Evolutionary conservation across 2,888 invertebrate species (phyloP).

Genomic region (Calliscelio sp.): DNA sequence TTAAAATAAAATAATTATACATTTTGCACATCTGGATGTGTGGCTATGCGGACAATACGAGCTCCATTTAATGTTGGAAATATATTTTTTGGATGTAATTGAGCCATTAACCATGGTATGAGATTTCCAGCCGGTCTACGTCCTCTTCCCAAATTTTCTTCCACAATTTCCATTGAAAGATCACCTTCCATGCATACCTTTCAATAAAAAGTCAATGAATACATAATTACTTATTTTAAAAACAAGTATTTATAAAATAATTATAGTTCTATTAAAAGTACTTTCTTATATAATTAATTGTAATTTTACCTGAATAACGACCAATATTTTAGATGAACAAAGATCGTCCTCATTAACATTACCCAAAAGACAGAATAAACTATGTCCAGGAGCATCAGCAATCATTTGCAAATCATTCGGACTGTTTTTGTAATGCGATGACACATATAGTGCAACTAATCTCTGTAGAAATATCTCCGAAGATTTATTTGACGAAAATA

Average conservation of each 20-base stretch:
- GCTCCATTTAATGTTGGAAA: conserved; percentile 97
- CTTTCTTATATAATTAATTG: too few relatives aligned
- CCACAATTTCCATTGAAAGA: conserved; percentile 90
- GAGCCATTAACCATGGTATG: conserved; percentile 99
- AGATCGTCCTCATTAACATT: conserved; percentile 92
- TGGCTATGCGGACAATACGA: conserved; percentile 97
- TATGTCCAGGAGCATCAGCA: conserved; percentile 99
- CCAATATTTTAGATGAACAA: too few relatives aligned
- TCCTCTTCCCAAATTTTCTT: conserved; percentile 93
- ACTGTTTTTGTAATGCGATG: conserved; percentile 99
- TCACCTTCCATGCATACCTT: conserved; percentile 91
- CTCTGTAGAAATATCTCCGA: conserved; percentile 97
- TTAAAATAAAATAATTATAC: conserved; percentile 84
- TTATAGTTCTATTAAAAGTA: too few relatives aligned
- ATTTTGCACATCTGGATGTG: conserved; percentile 98
- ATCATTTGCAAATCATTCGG: conserved; percentile 99
- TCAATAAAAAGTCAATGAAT: neutral
- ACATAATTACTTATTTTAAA: neutral
- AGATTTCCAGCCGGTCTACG: conserved; percentile 98
- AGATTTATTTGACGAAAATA: conserved; percentile 98
- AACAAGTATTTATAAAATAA: too few relatives aligned
- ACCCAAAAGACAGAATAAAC: conserved; percentile 96
- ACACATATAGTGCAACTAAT: conserved; percentile 96
- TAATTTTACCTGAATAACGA: conserved; percentile 95
- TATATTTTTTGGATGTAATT: too few relatives aligned